Evolutionary conservation across 2,113 vertebrate species (phyloP), one percentile per base, ranked within the genome.

Genomic region (Mionectes macconnelli): DNA sequence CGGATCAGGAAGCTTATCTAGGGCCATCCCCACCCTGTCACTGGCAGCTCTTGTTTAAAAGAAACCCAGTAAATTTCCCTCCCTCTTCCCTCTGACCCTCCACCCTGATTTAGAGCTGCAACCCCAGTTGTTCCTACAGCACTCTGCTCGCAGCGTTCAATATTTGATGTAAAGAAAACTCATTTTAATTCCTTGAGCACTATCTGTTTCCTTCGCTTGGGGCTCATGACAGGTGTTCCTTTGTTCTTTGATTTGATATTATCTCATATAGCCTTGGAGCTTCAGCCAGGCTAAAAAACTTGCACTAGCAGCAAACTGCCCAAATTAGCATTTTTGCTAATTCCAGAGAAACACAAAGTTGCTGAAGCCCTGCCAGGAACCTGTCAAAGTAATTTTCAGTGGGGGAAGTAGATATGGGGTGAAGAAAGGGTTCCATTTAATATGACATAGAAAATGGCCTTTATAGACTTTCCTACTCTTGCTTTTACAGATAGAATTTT

Each of bases 241-340:
- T 95, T 94, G 89, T 94, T 96, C 93, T 95, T 77, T 44, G 69
- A 49, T 76, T 73, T 77, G 78, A 85, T 93, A 57, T 68, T 79
- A 82, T 94, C 91, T 94, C 76, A 88, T 84, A 96, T 68, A 95
- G 86, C 78, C 82, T 92, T 76, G 57, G 57, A 89, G 69, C 55
- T 88, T 78, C 87, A 91, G 62, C 89, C 82, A 81, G 66, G 45
- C 88, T 94, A 80, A 95, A 93, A 94, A 86, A 85, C 30, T 89
- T 86, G 74, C 84, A 77, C 81, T 49, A 78, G 72, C 79, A 96
- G 90, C 92, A 94, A 88, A 96, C 73, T 89, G 66, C 76, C 90
- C 87, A 93, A 94, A 95, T 95, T 97, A 96, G 50, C 95, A 95
- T 96, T 95, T 97, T 89, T 94, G 84, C 88, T 93, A 95, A 97